Evolutionary conservation across 2,888 invertebrate genomes (phyloP).

Genomic region (Drosophila silvestris): DNA sequence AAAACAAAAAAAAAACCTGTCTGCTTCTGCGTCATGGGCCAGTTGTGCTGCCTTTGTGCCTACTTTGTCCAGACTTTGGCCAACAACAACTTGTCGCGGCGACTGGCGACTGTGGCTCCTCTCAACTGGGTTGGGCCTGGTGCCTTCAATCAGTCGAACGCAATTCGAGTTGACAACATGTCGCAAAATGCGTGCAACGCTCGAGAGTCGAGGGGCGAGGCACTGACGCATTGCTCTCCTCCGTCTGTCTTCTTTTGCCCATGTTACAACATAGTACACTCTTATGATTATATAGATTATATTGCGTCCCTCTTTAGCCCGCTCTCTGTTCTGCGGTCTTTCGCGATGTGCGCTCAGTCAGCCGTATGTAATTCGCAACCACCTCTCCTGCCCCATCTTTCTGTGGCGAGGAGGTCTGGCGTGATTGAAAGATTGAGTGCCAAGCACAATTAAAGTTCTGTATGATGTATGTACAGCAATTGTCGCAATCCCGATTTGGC

Average conservation of each 20-base stretch:
- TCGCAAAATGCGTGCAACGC: slow-evolving; percentile 77
- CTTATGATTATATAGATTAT: slow-evolving; percentile 79
- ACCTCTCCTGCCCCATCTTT: slow-evolving; percentile 1
- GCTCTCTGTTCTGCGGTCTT: background rate
- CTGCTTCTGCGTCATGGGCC: slow-evolving; percentile 49
- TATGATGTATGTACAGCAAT: slow-evolving; percentile 74
- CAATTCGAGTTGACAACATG: slow-evolving; percentile 85
- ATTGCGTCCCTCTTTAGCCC: slow-evolving; percentile 41
- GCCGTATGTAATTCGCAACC: slow-evolving; percentile 62
- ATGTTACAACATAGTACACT: slow-evolving; percentile 72
- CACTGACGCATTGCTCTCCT: slow-evolving; percentile 13
- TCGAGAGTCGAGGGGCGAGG: background rate
- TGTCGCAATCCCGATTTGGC: slow-evolving; percentile 76
- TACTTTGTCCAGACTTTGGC: slow-evolving; percentile 53
- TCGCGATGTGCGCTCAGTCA: slow-evolving; percentile 39
- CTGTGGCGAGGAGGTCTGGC: slow-evolving; percentile 34
- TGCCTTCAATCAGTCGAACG: slow-evolving; percentile 83
- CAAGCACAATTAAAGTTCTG: slow-evolving; percentile 79
- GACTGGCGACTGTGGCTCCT: slow-evolving; percentile 37
- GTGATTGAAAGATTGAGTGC: slow-evolving; percentile 84
- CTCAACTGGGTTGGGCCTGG: slow-evolving; percentile 37
- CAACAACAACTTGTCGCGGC: slow-evolving; percentile 65
- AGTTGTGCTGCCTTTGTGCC: slow-evolving; percentile 57
- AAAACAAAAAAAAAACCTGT: slow-evolving; percentile 54
- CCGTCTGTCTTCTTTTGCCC: slow-evolving; percentile 16